Evolutionary conservation across 2,113 vertebrate species (phyloP), one percentile per base, ranked within the genome.

Genomic region (Gobiocypris rarus): DNA sequence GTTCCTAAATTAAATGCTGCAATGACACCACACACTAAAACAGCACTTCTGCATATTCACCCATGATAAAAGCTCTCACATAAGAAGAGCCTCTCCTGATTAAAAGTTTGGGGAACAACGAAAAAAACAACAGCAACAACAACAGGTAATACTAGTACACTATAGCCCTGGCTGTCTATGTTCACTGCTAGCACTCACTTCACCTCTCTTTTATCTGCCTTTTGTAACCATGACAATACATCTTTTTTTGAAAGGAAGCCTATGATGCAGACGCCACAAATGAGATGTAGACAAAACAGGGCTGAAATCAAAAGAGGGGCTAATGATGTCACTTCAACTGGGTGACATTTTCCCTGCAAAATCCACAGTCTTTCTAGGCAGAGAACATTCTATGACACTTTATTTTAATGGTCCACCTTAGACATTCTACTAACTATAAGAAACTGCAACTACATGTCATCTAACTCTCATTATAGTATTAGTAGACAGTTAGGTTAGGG

Each of bases 181-280:
- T 58, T 34, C 52, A 58, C 31, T 56, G 50, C 69, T 10, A 13
- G 41, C n/a, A 28, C 14, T 58, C 81, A 54, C 15, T 31, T 61
- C 5, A 78, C 34, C 56, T 45, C 34, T 63, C 11, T n/a, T 63
- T 48, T 79, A 26, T 79, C 31, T 58, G 31, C 75, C 7, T 28
- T 75, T 34, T 28, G 58, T 59, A 83, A 31, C 58, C 58, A 83
- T 75, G 81, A 83, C 56, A 83, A 63, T 58, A 3, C 56, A 22
- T 43, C 10, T 63, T 41, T 83, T 48, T 28, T 67, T 11, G 5
- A 45, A 26, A 8, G 17, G 28, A 56, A 54, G 38, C 6, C 52
- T 58, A 61, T 50, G 71, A 83, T 70, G 81, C 41, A 63, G 24
- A 75, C 38, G 5, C 31, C 34, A 76, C 17, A 58, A 24, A 76